Evolutionary conservation across 2,888 invertebrate genomes (phyloP).

Genomic region (Apantesis nais): DNA sequence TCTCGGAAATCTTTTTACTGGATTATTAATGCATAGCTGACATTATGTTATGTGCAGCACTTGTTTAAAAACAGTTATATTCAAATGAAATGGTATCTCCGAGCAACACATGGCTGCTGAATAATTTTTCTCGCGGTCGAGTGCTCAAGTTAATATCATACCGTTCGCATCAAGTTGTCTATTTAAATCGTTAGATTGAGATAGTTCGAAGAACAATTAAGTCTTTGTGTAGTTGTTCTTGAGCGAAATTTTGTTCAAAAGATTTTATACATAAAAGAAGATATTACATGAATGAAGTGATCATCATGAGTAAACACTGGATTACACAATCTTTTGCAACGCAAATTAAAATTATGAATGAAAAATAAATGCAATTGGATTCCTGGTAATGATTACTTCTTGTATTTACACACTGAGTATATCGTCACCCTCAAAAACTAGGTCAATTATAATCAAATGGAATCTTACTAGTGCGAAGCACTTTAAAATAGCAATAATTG

Average conservation of each 20-base stretch:
- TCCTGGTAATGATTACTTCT: no score
- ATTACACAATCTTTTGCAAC: no score
- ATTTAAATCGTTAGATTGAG: slow-evolving; percentile 58
- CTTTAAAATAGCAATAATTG: not conserved
- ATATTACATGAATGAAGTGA: no score
- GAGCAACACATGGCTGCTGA: slow-evolving; percentile 35
- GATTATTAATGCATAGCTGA: not conserved
- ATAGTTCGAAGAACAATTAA: slow-evolving; percentile 59
- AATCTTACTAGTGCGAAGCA: not conserved
- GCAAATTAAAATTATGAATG: no score
- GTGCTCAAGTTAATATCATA: slow-evolving; percentile 58
- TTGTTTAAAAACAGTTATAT: not conserved
- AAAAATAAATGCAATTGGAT: no score
- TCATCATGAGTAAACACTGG: no score
- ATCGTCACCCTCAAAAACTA: not conserved
- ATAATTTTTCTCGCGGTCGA: slow-evolving; percentile 56
- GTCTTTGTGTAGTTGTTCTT: slow-evolving; percentile 44
- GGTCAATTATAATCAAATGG: not conserved
- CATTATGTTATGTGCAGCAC: not conserved
- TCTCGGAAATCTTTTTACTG: no score
- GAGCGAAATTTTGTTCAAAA: slow-evolving; percentile 33
- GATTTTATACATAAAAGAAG: slow-evolving; percentile 31
- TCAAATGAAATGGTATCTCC: not conserved
- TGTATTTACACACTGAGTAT: not conserved
- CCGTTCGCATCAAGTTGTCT: slow-evolving; percentile 52